Conservation (phyloP, 30 jellyfish, hydroid and myxozoan species). For the Calvadosia cruxmelitensis region DNA sequence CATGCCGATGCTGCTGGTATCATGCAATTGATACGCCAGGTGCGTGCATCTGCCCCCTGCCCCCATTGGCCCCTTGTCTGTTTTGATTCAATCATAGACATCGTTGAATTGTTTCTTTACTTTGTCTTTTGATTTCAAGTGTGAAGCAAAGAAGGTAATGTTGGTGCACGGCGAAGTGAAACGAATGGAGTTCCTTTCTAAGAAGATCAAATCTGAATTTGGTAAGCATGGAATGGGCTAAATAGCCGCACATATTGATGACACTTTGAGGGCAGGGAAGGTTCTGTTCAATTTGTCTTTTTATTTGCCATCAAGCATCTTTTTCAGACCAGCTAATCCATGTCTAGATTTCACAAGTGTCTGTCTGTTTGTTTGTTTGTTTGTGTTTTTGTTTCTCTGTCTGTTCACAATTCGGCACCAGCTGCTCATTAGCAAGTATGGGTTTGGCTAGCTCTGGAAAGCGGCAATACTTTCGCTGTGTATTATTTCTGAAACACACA, state of each 20-base stretch:
- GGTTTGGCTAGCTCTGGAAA: too few species aligned
- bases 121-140: slow-evolving; percentile 13
- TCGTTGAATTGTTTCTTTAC: too few species aligned
- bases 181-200: slow-evolving; percentile 69
- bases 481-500: too few species aligned
- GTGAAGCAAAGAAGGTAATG: slow-evolving; percentile 92
- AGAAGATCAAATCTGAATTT: slow-evolving; percentile 65
- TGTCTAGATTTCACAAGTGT: too few species aligned
- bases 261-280: neutral
- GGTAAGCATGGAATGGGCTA: slow-evolving; percentile 3
- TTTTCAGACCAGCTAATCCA: too few species aligned
- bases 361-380: too few species aligned
- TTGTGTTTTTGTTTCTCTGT: too few species aligned
- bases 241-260: neutral
- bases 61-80: neutral
- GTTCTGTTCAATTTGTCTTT: neutral
- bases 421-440: too few species aligned
- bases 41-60: slow-evolving; percentile 20
- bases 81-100: too few species aligned
- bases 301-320: too few species aligned
- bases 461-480: too few species aligned
- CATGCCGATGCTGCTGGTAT: slow-evolving; percentile 98
- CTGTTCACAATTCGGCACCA: too few species aligned
- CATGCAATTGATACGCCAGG: slow-evolving; percentile 62
- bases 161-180: slow-evolving; percentile 94